Conservation (phyloP, 2,888 invertebrate genomes). For the Lottia gigantea region DNA sequence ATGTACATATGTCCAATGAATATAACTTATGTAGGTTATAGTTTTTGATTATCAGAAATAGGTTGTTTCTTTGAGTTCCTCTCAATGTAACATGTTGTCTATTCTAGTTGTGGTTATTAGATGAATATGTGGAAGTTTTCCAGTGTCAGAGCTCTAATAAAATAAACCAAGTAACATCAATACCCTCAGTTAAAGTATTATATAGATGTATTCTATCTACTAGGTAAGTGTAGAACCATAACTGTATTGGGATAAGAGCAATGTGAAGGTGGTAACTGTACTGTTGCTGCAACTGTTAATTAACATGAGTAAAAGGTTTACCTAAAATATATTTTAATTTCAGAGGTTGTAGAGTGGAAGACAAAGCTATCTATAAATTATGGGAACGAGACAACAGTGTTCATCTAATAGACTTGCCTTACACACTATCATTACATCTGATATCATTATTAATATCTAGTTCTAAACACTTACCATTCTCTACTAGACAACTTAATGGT, state of each 20-base stretch:
- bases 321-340: too few relatives aligned
- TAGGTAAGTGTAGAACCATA: slow-evolving; percentile 15
- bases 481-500: slow-evolving; percentile 51
- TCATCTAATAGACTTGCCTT: slow-evolving; percentile 48
- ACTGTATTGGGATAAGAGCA: neutral
- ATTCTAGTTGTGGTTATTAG: slow-evolving; percentile 43
- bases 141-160: slow-evolving; percentile 15
- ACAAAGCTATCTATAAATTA: slow-evolving; percentile 28
- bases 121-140: slow-evolving; percentile 37
- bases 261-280: too few relatives aligned
- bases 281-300: too few relatives aligned
- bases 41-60: too few relatives aligned
- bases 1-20: too few relatives aligned
- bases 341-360: neutral
- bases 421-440: slow-evolving; percentile 46
- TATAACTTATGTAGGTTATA: too few relatives aligned
- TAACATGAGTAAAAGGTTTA: too few relatives aligned
- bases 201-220: slow-evolving; percentile 27
- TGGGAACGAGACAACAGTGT: slow-evolving; percentile 56
- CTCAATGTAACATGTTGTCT: too few relatives aligned
- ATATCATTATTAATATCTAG: slow-evolving; percentile 41
- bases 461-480: slow-evolving; percentile 40
- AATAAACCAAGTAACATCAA: neutral
- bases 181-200: slow-evolving; percentile 10
- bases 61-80: too few relatives aligned